Percentiles rank a stretch among this genome's conserved stretches.
phyloP scores from a whole-genome alignment of 1,140 invertebrate species.

The Drosophila jambulina region DNA sequence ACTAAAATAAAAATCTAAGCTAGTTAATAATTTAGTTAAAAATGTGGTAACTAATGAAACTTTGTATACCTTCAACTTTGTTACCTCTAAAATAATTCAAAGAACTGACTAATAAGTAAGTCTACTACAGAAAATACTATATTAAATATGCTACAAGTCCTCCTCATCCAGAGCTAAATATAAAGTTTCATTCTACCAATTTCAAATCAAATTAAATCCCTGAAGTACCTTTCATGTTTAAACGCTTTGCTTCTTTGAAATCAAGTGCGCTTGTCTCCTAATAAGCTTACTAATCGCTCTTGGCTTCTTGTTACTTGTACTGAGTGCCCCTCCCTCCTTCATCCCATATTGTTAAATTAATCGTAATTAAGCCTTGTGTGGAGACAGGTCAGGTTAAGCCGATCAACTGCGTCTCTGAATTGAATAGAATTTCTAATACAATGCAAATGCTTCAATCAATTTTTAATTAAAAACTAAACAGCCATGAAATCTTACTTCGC shows the following conservation, averaged over 20 bases:
- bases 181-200: not conserved
- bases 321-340: not conserved
- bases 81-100: not conserved
- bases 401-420: slow-evolving; percentile 40
- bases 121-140: too few relatives aligned
- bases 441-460: slow-evolving; percentile 69
- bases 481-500: slow-evolving; percentile 46
- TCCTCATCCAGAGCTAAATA: not conserved
- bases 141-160: not conserved
- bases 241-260: not conserved
- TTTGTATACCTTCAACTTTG: not conserved
- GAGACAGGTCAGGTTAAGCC: slow-evolving; percentile 43
- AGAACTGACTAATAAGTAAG: not conserved
- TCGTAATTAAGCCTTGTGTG: slow-evolving; percentile 48
- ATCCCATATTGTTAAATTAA: slow-evolving; percentile 31
- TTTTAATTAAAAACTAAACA: slow-evolving; percentile 77
- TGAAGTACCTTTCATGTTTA: slow-evolving; percentile 2
- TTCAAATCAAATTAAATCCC: slow-evolving; percentile 3
- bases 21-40: not conserved
- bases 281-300: slow-evolving; percentile 16
- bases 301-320: not conserved
- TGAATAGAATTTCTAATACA: slow-evolving; percentile 65
- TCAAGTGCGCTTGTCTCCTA: slow-evolving; percentile 7
- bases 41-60: not conserved
- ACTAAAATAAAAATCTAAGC: not conserved